phyloP scores from a whole-genome alignment of 2,113 vertebrate species.

The Tringa solitaria region DNA sequence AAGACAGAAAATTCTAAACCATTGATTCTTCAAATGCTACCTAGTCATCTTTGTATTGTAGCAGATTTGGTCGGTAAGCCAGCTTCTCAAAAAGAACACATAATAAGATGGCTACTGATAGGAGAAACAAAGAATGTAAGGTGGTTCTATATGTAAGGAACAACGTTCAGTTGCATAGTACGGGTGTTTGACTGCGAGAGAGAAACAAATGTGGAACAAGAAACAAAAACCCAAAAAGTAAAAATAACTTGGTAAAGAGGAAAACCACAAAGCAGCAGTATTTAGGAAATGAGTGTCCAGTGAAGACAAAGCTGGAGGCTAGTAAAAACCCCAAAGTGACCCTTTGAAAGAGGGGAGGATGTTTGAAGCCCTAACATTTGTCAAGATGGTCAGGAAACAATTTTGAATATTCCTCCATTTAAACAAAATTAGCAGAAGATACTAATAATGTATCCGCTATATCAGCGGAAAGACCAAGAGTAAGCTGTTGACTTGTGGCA shows the following conservation, averaged over 20 bases:
- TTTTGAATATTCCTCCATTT: neutral
- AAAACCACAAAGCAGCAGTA: neutral
- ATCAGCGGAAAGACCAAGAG: neutral
- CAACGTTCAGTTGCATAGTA: neutral
- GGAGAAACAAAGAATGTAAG: too few species aligned
- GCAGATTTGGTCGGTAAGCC: neutral
- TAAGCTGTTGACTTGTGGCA: too few species aligned
- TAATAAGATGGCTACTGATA: neutral
- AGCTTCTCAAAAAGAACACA: too few species aligned
- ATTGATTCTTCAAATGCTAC: fast-evolving
- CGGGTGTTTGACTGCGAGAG: neutral
- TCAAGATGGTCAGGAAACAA: neutral
- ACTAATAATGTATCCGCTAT: too few species aligned
- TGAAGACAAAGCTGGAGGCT: neutral
- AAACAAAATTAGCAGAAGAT: neutral
- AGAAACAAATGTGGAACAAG: neutral
- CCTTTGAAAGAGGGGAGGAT: neutral
- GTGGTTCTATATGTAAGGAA: neutral
- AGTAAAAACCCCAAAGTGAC: neutral
- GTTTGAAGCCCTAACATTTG: neutral
- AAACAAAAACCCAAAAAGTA: neutral
- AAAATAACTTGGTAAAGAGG: neutral
- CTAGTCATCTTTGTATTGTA: fast-evolving
- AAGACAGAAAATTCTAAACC: neutral
- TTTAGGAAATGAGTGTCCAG: neutral